Evolutionary conservation across 2,113 vertebrate species (phyloP).

Genomic region (Beaufortia kweichowensis): DNA sequence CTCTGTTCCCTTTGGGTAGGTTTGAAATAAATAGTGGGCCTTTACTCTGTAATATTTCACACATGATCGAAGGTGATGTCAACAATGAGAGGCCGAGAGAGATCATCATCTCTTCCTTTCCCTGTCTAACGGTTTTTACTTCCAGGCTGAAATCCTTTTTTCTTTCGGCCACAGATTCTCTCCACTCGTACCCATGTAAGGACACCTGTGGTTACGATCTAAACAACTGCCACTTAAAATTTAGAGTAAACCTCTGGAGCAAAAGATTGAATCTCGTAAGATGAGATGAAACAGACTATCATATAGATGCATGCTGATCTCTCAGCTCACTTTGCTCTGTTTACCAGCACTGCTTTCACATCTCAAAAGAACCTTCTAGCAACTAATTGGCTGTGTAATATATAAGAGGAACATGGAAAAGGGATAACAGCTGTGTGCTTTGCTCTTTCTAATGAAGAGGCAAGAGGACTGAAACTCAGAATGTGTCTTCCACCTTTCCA

Average conservation of each 20-base stretch:
- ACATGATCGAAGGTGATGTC: constrained; percentile 70
- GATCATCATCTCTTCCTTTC: constrained; percentile 39
- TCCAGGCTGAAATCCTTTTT: constrained; percentile 51
- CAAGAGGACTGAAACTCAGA: too few relatives aligned
- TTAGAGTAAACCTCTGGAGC: constrained; percentile 52
- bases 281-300: not conserved
- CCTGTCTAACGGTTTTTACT: not conserved
- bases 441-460: too few relatives aligned
- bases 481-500: too few relatives aligned
- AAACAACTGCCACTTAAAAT: constrained; percentile 64
- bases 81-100: constrained; percentile 57
- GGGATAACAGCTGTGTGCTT: too few relatives aligned
- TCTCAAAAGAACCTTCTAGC: not conserved
- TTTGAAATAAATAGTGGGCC: constrained; percentile 66
- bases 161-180: constrained; percentile 69
- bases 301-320: not conserved
- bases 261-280: not conserved
- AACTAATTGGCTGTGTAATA: not conserved
- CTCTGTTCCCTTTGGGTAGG: constrained; percentile 54
- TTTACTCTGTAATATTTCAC: constrained; percentile 65
- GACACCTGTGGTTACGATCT: constrained; percentile 67
- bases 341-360: not conserved
- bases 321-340: not conserved
- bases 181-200: constrained; percentile 45
- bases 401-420: not conserved